Conservation (phyloP, 2,888 invertebrate genomes). For the Euplexia lucipara region DNA sequence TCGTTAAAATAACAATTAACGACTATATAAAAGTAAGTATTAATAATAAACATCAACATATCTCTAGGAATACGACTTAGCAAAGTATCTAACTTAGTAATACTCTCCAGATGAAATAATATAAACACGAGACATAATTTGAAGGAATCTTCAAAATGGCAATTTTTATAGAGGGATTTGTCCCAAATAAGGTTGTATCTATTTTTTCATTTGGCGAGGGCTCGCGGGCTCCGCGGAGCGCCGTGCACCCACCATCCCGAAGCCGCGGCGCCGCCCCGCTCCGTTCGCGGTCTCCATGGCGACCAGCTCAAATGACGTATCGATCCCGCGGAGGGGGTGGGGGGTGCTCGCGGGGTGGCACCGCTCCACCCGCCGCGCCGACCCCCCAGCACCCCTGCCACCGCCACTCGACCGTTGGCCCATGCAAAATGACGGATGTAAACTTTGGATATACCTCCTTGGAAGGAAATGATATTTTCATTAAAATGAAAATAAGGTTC, state of each 20-base stretch:
- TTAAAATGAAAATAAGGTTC: conserved; percentile 88
- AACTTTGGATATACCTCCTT: conserved; percentile 90
- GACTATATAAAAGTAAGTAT: conserved; percentile 31
- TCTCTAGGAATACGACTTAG: conserved; percentile 22
- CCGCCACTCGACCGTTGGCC: conserved; percentile 90
- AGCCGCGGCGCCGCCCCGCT: conserved; percentile 90
- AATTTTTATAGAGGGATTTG: conserved; percentile 83
- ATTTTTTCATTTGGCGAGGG: conserved; percentile 84
- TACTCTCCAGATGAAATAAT: conserved; percentile 61
- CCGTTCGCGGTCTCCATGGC: conserved; percentile 91
- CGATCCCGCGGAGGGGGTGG: conserved; percentile 88
- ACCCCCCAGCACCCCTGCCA: conserved; percentile 85
- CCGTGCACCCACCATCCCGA: conserved; percentile 85
- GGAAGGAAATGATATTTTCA: conserved; percentile 90
- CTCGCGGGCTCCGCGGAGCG: conserved; percentile 81
- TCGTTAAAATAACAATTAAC: conserved; percentile 14
- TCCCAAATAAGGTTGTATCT: conserved; percentile 85
- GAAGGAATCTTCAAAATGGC: conserved; percentile 72
- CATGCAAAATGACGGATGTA: conserved; percentile 91
- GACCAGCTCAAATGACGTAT: conserved; percentile 91
- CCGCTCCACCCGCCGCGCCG: conserved; percentile 87
- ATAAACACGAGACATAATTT: conserved; percentile 65
- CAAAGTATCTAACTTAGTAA: conserved; percentile 32
- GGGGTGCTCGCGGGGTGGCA: conserved; percentile 86
- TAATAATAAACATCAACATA: conserved; percentile 40